These are phyloP conservation scores for Fabriciana adippe DNA, from an alignment of 2,888 invertebrate genomes.

Conservation along the genomic window DNA sequence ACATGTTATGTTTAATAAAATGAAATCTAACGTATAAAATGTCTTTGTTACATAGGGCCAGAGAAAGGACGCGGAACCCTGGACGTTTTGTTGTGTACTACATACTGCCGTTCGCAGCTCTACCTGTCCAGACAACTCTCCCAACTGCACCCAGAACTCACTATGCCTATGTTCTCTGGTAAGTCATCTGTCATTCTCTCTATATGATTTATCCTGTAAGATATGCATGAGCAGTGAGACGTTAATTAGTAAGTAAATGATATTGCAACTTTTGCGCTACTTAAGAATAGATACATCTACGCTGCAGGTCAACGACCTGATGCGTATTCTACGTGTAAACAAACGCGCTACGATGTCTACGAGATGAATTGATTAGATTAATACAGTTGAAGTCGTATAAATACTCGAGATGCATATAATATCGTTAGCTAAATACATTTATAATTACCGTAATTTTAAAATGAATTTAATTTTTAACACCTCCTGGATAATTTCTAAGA, in stretches of 20 bases:
- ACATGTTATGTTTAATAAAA: too few relatives aligned
- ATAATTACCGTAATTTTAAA: too few relatives aligned
- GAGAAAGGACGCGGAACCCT: constrained; percentile 88
- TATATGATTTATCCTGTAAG: too few relatives aligned
- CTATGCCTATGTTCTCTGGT: constrained; percentile 99
- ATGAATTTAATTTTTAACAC: too few relatives aligned
- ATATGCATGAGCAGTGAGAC: neutral
- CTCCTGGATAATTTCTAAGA: too few relatives aligned
- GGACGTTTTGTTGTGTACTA: constrained; percentile 92
- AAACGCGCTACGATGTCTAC: constrained; percentile 14
- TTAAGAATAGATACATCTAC: neutral
- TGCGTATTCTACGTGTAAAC: neutral
- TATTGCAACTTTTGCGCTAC: neutral
- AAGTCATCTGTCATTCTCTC: constrained; percentile 42
- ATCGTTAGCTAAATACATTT: too few relatives aligned
- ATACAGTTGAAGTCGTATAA: too few relatives aligned
- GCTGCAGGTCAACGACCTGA: neutral
- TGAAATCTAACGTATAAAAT: too few relatives aligned
- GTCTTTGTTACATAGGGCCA: constrained; percentile 66
- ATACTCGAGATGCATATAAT: too few relatives aligned
- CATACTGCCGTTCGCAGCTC: constrained; percentile 96
- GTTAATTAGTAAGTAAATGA: neutral
- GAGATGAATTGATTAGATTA: neutral
- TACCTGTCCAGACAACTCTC: constrained; percentile 96
- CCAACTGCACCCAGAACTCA: constrained; percentile 96